Percentiles rank a stretch among this genome's conserved stretches.
phyloP scores from a whole-genome alignment of 2,888 invertebrate genomes.

The Sarcophaga variegata region DNA sequence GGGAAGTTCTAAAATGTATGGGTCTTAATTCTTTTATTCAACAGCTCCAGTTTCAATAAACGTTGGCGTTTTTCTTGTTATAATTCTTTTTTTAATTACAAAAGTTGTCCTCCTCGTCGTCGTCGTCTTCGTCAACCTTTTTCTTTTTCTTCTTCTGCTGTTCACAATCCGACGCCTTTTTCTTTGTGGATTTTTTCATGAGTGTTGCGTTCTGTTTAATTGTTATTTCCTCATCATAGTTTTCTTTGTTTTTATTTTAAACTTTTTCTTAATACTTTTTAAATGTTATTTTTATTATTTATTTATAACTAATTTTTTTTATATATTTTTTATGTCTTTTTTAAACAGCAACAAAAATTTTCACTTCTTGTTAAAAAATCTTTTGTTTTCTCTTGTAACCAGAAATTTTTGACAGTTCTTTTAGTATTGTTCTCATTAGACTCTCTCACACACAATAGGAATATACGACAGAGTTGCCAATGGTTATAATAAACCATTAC shows the following conservation, averaged over 20 bases:
- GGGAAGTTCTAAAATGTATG: slow-evolving; percentile 2
- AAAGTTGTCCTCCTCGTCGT: slow-evolving; percentile 50
- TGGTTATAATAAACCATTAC: not conserved
- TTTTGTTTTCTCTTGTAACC: slow-evolving; percentile 63
- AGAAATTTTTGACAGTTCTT: slow-evolving; percentile 54
- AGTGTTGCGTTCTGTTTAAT: not conserved
- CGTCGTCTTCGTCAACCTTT: slow-evolving; percentile 23
- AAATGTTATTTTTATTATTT: slow-evolving; percentile 1
- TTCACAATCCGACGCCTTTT: slow-evolving; percentile 58
- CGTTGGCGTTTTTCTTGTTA: slow-evolving; percentile 51
- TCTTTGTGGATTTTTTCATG: slow-evolving; percentile 42
- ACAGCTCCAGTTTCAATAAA: slow-evolving; percentile 23
- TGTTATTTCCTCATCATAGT: slow-evolving; percentile 29
- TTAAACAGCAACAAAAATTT: slow-evolving; percentile 40
- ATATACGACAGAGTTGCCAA: not conserved
- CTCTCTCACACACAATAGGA: no score
- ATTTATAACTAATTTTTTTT: slow-evolving; percentile 34
- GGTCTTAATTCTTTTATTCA: not conserved
- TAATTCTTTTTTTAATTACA: slow-evolving; percentile 13
- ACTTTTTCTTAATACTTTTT: slow-evolving; percentile 38
- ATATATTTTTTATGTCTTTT: slow-evolving; percentile 17
- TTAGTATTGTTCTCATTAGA: not conserved
- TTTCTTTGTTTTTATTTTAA: slow-evolving; percentile 41
- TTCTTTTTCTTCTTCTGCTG: slow-evolving; percentile 30
- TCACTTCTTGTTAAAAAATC: slow-evolving; percentile 49